These are phyloP conservation scores for Girardinichthys multiradiatus DNA, from an alignment of 2,113 vertebrate genomes.

Conservation along the genomic window DNA sequence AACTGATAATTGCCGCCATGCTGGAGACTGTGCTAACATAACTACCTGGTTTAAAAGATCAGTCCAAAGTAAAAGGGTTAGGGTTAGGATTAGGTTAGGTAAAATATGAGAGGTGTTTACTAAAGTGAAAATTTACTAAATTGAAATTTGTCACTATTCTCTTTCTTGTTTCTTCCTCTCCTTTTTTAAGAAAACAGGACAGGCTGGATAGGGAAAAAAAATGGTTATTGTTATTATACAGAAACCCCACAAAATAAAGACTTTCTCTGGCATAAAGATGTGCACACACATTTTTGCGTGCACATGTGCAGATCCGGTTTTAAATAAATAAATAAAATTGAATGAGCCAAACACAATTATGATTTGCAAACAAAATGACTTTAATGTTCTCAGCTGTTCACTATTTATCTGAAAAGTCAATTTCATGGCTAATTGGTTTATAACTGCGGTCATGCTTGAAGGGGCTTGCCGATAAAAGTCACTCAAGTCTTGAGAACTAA, in stretches of 20 bases:
- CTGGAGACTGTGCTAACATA: neutral
- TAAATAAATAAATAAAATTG: conserved; percentile 9
- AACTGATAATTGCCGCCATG: neutral
- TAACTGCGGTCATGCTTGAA: conserved; percentile 76
- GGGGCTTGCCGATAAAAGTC: conserved; percentile 72
- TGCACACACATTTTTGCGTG: conserved; percentile 4
- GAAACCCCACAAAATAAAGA: neutral
- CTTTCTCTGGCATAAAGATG: too few relatives aligned
- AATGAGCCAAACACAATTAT: conserved; percentile 60
- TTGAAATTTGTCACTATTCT: too few relatives aligned
- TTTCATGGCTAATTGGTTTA: conserved; percentile 83
- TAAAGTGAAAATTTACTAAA: too few relatives aligned
- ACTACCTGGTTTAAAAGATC: too few relatives aligned
- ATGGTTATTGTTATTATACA: neutral
- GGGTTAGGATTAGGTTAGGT: too few relatives aligned
- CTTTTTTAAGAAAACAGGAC: too few relatives aligned
- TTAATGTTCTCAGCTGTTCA: conserved; percentile 56
- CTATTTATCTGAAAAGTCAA: conserved; percentile 79
- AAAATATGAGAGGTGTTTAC: too few relatives aligned
- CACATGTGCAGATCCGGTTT: conserved; percentile 37
- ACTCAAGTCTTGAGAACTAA: conserved; percentile 66
- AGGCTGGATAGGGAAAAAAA: too few relatives aligned
- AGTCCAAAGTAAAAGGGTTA: too few relatives aligned
- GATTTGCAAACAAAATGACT: conserved; percentile 69
- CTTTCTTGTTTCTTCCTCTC: too few relatives aligned